Evolutionary conservation across 2,113 vertebrate species (phyloP).

Genomic region (Furnarius figulus): DNA sequence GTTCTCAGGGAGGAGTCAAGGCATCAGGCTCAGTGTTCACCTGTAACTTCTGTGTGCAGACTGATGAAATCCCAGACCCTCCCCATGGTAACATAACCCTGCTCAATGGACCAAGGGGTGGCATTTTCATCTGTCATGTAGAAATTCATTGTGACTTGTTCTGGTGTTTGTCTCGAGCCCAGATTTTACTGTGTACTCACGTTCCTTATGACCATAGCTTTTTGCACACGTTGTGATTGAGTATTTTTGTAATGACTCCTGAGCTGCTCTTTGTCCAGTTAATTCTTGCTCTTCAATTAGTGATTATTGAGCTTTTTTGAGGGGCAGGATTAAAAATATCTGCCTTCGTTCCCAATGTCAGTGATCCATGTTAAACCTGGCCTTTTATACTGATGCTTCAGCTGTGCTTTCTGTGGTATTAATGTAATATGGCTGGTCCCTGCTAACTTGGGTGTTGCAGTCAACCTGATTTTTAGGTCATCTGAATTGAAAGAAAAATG

Average conservation of each 20-base stretch:
- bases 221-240: not conserved
- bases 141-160: not conserved
- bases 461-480: not conserved
- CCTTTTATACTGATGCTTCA: not conserved
- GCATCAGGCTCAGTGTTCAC: not conserved
- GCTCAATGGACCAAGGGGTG: fast-evolving
- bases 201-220: not conserved
- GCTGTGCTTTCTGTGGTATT: not conserved
- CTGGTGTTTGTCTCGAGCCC: not conserved
- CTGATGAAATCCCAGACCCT: not conserved
- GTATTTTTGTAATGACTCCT: not conserved
- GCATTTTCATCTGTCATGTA: not conserved
- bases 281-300: not conserved
- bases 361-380: not conserved
- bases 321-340: not conserved
- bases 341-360: not conserved
- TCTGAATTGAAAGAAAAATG: not conserved
- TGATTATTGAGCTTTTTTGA: not conserved
- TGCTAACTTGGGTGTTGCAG: not conserved
- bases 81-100: fast-evolving
- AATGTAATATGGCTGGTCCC: not conserved
- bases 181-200: not conserved
- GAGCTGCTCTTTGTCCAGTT: not conserved
- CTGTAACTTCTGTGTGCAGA: not conserved
- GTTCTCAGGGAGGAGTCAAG: not conserved